Conservation (phyloP, 2,888 invertebrate genomes). For the Coenonympha glycerion region DNA sequence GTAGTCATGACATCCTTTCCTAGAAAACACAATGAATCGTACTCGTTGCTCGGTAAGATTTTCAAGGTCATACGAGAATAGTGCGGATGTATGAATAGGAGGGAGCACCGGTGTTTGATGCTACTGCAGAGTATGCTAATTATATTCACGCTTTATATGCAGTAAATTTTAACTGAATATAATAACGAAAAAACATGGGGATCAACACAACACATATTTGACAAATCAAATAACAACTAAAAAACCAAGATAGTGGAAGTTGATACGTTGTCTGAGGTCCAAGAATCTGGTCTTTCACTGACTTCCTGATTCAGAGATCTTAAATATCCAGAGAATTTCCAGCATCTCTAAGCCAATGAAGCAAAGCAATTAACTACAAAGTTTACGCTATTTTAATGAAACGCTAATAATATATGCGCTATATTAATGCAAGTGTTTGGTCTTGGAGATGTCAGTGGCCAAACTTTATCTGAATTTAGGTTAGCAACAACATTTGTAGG, state of each 20-base stretch:
- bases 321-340: too few species aligned
- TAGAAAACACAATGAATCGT: conserved; percentile 36
- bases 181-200: too few species aligned
- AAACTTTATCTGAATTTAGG: conserved; percentile 24
- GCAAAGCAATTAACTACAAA: too few species aligned
- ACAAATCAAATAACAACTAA: too few species aligned
- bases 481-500: neutral
- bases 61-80: conserved; percentile 61
- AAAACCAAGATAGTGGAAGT: too few species aligned
- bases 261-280: too few species aligned
- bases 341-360: too few species aligned
- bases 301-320: too few species aligned
- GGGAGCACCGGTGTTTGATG: conserved; percentile 50
- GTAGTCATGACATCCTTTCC: conserved; percentile 31
- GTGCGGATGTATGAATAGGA: conserved; percentile 48
- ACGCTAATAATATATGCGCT: conserved; percentile 25
- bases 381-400: too few species aligned
- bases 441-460: conserved; percentile 45
- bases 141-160: conserved; percentile 46
- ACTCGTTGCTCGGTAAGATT: conserved; percentile 45
- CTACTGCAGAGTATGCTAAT: conserved; percentile 50
- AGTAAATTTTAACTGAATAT: too few species aligned
- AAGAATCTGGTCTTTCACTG: too few species aligned
- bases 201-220: too few species aligned
- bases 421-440: conserved; percentile 37